Evolutionary conservation across 2,113 vertebrate species (phyloP).

Genomic region (Bubo scandiacus): DNA sequence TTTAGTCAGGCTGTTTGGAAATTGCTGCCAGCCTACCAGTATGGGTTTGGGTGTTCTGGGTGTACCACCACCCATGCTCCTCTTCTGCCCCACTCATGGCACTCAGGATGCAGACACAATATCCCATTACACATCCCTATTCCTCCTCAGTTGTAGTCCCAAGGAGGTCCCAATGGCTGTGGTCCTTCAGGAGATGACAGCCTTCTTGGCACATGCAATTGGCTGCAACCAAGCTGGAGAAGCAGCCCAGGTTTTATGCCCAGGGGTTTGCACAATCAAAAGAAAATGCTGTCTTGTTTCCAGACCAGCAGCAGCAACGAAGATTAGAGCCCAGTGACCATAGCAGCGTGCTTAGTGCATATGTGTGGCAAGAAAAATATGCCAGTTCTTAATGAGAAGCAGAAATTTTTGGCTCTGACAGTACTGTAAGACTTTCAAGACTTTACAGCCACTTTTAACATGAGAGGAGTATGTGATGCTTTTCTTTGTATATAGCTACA

Average conservation of each 20-base stretch:
- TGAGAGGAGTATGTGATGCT: background rate
- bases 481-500: background rate
- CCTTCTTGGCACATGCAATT: background rate
- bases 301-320: constrained; percentile 13
- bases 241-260: background rate
- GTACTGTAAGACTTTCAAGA: background rate
- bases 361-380: constrained; percentile 10
- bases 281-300: background rate
- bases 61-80: background rate
- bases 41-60: background rate
- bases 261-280: background rate
- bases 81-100: background rate
- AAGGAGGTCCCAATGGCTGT: background rate
- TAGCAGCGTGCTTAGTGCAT: background rate
- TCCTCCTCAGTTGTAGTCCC: background rate
- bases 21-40: background rate
- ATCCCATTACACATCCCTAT: background rate
- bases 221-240: background rate
- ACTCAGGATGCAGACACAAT: background rate
- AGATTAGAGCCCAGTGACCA: constrained; percentile 28
- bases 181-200: background rate
- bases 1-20: background rate
- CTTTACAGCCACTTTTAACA: background rate
- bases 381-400: constrained; percentile 21
- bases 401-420: constrained; percentile 9